These are phyloP conservation scores for Oreochromis niloticus DNA, from an alignment of 2,113 vertebrate species.

Conservation along the genomic window DNA sequence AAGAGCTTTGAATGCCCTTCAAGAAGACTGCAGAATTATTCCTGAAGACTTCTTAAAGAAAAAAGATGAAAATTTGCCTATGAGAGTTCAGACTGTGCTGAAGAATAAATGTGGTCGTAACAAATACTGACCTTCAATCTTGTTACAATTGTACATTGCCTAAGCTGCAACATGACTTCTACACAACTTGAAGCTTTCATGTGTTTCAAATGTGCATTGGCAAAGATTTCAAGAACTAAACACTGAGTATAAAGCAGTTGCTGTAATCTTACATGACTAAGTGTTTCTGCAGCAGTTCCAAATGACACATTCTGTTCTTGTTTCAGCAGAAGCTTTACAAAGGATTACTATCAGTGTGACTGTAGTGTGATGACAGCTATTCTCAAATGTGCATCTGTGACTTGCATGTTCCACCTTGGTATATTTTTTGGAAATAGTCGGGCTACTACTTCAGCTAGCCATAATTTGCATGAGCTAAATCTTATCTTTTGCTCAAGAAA, in stretches of 20 bases:
- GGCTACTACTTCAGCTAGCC: background rate
- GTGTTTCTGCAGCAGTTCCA: background rate
- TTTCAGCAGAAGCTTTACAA: background rate
- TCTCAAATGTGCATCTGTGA: background rate
- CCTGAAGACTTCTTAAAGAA: background rate
- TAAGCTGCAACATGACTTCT: conserved; percentile 51
- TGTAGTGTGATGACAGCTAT: background rate
- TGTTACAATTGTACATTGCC: background rate
- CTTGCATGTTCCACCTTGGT: background rate
- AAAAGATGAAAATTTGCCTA: background rate
- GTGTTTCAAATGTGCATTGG: conserved; percentile 50
- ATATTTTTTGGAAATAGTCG: background rate
- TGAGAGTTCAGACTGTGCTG: background rate
- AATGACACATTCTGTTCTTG: background rate
- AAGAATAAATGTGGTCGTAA: background rate
- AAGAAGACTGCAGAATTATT: background rate
- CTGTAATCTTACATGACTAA: background rate
- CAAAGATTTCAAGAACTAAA: background rate
- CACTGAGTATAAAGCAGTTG: background rate
- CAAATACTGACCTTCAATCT: background rate
- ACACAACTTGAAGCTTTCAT: conserved; percentile 78
- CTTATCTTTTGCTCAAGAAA: background rate
- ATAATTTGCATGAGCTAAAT: background rate
- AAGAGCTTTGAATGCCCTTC: background rate
- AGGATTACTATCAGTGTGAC: background rate